Base-by-base conservation (phyloP, 64 coral and sea anemone genomes). In the Stichodactyla helianthus region DNA sequence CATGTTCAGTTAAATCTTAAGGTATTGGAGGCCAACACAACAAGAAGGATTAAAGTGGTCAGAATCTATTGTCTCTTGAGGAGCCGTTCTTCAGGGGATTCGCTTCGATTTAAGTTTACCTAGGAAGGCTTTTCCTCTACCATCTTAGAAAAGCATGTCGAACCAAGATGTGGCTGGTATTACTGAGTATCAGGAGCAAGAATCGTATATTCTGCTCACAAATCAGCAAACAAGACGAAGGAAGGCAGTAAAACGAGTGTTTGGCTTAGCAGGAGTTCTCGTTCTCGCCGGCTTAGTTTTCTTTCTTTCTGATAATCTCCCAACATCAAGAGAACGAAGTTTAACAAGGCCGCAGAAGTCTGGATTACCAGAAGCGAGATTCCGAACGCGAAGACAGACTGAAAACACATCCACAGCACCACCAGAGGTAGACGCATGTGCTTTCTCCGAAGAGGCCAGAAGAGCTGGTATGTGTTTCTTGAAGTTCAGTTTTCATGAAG, bases 401-500 rank as follows among this genome's bases (percentile, higher is more conserved):
- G 17, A 74, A 10, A 74, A 74, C 25, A 74, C 12, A 11, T 26
- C 68, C 20, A 74, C 62, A n/a, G 5, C 25, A 8, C 10, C 68
- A 74, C 25, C 68, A 19, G 25, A 2, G 14, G 22, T 16, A 27
- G 82, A 84, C 23, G 50, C 64, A 5, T 89, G 88, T 67, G 88
- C 52, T 12, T 89, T 84, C 57, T 89, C 88, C 3, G 20, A 17
- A 14, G 88, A 77, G 50, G 88, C 63, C 7, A 14, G 27, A 31
- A n/a, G 82, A 55, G 81, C 88, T 77, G 88, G 88, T 89, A 83
- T 31, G 82, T 31, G 62, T 6, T n/a, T 19, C 62, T 22, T 65
- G 22, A 65, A 65, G 22, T 65, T n/a, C 12, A n/a, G 22, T 22
- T 65, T 31, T 79, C 25, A n/a, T 77, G n/a, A 11, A 22, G 25